These are phyloP conservation scores for Anthoscopus minutus DNA, from an alignment of 2,113 vertebrate species.

Conservation along the genomic window DNA sequence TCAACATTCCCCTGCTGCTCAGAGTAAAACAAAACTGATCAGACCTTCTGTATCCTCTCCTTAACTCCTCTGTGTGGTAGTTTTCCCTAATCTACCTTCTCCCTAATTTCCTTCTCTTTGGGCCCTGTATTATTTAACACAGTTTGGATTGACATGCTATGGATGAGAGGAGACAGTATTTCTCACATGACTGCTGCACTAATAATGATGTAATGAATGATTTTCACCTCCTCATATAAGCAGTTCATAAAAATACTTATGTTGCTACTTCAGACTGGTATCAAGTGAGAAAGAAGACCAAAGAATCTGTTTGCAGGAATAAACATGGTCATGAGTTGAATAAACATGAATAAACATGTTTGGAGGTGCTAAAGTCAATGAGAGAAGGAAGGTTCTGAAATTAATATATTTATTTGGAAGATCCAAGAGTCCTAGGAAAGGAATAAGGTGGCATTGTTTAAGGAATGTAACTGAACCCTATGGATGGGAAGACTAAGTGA, in stretches of 20 bases:
- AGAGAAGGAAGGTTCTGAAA: background rate
- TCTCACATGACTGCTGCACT: background rate
- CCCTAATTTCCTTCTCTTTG: background rate
- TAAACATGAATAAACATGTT: too few relatives aligned
- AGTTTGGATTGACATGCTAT: background rate
- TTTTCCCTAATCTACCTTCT: background rate
- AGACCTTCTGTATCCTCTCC: background rate
- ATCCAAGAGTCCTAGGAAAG: background rate
- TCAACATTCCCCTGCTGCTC: background rate
- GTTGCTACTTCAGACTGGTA: background rate
- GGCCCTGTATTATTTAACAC: background rate
- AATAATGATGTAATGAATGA: background rate
- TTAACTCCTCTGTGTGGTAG: background rate
- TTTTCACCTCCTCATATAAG: background rate
- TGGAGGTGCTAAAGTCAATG: background rate
- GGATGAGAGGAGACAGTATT: background rate
- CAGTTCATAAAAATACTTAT: background rate
- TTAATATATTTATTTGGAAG: background rate
- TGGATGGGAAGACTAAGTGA: background rate
- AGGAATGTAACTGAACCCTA: background rate
- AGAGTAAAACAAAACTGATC: background rate
- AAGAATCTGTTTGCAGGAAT: background rate
- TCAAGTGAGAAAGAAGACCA: background rate
- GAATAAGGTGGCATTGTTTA: background rate
- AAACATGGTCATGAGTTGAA: background rate